These are phyloP conservation scores for Porites evermanni DNA, from an alignment of 92 coral and sea anemone species.

Conservation along the genomic window DNA sequence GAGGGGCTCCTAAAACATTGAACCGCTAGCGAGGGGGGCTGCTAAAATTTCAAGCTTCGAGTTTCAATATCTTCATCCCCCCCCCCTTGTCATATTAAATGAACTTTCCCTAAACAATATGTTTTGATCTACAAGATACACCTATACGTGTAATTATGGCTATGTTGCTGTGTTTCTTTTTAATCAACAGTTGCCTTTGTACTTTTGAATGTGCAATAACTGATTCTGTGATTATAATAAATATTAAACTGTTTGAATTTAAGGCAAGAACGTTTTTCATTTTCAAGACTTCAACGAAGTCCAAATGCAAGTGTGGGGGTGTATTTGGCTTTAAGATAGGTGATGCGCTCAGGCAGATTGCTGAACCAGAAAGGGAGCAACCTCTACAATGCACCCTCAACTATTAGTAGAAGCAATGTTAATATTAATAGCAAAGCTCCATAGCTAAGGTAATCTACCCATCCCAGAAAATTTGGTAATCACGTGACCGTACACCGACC, in stretches of 20 bases:
- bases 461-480: too few species aligned
- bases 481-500: too few species aligned
- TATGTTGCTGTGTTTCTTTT: not conserved
- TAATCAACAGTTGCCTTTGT: not conserved
- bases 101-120: too few species aligned
- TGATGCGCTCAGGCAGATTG: conserved; percentile 2
- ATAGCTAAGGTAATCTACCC: too few species aligned
- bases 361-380: not conserved
- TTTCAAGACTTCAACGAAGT: conserved; percentile 8
- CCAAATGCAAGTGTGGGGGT: conserved; percentile 22
- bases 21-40: too few species aligned
- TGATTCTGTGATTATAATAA: not conserved
- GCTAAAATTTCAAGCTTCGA: too few species aligned
- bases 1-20: too few species aligned
- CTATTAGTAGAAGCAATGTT: too few species aligned
- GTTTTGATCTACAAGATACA: too few species aligned
- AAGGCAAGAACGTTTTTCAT: conserved; percentile 8
- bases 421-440: too few species aligned
- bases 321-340: not conserved
- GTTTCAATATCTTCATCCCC: too few species aligned
- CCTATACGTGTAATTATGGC: not conserved
- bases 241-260: not conserved
- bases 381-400: not conserved
- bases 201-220: not conserved
- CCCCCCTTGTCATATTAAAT: too few species aligned